Base-by-base conservation (phyloP, 2,888 invertebrate genomes). In the Plebejus melissa region DNA sequence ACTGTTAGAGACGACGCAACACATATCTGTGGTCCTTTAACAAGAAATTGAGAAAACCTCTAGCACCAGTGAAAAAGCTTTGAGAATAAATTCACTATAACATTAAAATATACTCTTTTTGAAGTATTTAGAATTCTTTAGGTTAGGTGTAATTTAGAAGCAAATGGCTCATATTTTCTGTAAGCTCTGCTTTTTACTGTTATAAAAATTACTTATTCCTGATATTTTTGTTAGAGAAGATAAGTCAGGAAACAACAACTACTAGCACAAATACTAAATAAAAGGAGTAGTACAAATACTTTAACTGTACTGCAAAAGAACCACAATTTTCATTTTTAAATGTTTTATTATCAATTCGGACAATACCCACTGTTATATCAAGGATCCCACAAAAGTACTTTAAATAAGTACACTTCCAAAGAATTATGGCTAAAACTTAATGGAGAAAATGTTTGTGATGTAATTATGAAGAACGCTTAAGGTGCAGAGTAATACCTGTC, bases 401-500 rank as follows among this genome's bases (percentile, higher is more conserved):
- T 32, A 22, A 36, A 5, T 28, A 65, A 32, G 65, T 32, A 36
- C 32, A 11, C 32, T 36, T 1, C 60, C 28, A 28, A 60, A 28
- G 28, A 41, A 71, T 28, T 16, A 4, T 13, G 71, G 46, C 46
- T 13, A 71, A 46, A 46, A 46, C 28, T 71, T 41, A 13, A 32
- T 36, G 13, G 36, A 46, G 41, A n/a, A 71, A 46, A 46, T 77
- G 83, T 82, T 79, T 82, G 80, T 84, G 83, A 85, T 83, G 86
- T 85, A 87, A 88, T 88, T 88, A 85, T 83, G 82, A 79, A 79
- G 76, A 82, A 78, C 82, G 83, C 83, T 84, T 81, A 83, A 88
- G 89, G 89, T 89, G 88, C 83, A 82, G 84, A 86, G 88, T 88
- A 91, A 91, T 91, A 92, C 87, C 90, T 88, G 91, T 90, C 92